These are phyloP conservation scores for Homarus gammarus DNA, from an alignment of 2,888 invertebrate species.

Conservation along the genomic window DNA sequence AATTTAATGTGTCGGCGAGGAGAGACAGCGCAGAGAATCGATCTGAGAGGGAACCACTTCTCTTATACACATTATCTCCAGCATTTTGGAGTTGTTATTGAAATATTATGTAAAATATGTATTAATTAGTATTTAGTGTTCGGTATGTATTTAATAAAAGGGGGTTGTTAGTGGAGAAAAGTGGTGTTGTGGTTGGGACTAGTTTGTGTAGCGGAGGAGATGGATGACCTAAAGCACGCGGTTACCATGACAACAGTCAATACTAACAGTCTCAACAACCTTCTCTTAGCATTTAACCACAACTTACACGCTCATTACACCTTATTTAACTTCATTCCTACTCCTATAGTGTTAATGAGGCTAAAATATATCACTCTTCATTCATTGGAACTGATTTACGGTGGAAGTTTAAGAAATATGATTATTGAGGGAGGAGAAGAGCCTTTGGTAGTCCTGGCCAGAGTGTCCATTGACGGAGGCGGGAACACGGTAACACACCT, in stretches of 20 bases:
- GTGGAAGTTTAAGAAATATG: neutral
- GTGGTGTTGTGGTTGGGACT: neutral
- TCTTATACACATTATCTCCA: no score
- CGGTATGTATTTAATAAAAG: no score
- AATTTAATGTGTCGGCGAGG: no score
- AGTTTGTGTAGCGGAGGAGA: conserved; percentile 29
- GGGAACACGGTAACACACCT: neutral
- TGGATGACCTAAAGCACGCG: conserved; percentile 62
- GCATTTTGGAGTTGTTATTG: no score
- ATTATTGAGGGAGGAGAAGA: neutral
- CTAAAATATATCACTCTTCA: neutral
- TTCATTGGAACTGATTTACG: conserved; percentile 10
- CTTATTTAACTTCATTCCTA: no score
- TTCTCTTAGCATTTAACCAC: neutral
- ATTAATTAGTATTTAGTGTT: no score
- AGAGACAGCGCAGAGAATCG: neutral
- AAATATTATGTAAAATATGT: no score
- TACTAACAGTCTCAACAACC: conserved; percentile 54
- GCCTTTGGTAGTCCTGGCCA: neutral
- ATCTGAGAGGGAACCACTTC: neutral
- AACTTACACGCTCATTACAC: neutral
- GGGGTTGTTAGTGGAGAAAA: no score
- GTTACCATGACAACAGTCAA: conserved; percentile 71
- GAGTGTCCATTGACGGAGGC: conserved; percentile 42
- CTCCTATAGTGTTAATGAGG: neutral